Evolutionary conservation across 2,113 vertebrate genomes (phyloP), one percentile per base, ranked within the genome.

Genomic region (Aspiorhynchus laticeps): DNA sequence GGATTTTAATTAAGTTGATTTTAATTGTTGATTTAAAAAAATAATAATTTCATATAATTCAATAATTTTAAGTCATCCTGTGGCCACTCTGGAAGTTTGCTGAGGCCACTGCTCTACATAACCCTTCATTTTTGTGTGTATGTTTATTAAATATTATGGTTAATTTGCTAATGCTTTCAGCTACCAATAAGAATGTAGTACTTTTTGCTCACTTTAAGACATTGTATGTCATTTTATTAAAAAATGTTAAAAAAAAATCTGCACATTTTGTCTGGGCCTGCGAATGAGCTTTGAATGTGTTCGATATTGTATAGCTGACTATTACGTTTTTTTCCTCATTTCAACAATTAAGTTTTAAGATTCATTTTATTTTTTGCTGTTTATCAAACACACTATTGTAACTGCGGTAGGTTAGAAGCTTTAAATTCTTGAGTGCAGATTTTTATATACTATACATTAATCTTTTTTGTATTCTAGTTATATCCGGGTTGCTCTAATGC

Each of bases 211-310:
- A 14, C 8, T 82, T 67, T 59, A n/a, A 61, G 6, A 38, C 36
- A 12, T 63, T 43, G 26, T 21, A 43, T 11, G 5, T 65, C 2
- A 17, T 28, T 65, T 63, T 38, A 5, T 56, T 56, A 15, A 76
- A 17, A 48, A 73, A 43, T 43, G 38, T 43, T 7, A 21, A 4
- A 21, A 41, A n/a, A 48, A 41, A 31, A 5, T 48, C 12, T n/a
- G 17, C 31, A 81, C 76, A 77, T 26, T 33, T 38, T 69, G 21
- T 85, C 73, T 65, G 7, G 36, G 59, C 17, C 19, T 63, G 76
- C 17, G 36, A 89, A 63, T 81, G 76, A 84, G 77, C 75, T 84
- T 87, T 86, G 87, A 91, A 89, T 91, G 89, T 91, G 78, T 53
- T 61, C 3, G 56, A n/a, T 61, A 59, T 59, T 31, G 81, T 71